Evolutionary conservation across 2,113 vertebrate species (phyloP).

Genomic region (Mustela nigripes): DNA sequence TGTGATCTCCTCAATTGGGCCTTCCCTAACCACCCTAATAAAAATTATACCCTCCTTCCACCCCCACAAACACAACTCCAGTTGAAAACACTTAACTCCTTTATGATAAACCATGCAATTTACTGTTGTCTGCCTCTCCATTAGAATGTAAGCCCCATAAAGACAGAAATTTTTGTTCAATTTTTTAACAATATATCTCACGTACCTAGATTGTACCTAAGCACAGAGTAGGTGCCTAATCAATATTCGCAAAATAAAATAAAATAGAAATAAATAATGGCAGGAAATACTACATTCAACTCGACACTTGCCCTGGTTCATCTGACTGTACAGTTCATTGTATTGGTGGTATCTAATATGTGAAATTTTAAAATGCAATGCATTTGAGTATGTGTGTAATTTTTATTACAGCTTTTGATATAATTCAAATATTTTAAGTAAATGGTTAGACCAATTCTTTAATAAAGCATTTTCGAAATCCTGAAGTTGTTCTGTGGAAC

Average conservation of each 20-base stretch:
- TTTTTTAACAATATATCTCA: not conserved
- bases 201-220: not conserved
- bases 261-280: not conserved
- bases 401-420: not conserved
- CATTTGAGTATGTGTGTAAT: not conserved
- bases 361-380: not conserved
- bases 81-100: not conserved
- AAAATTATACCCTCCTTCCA: not conserved
- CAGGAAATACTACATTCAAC: not conserved
- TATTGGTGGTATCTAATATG: not conserved
- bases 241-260: not conserved
- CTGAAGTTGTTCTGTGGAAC: not conserved
- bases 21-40: not conserved
- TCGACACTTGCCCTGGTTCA: not conserved
- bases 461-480: not conserved
- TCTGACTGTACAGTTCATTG: not conserved
- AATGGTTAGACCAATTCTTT: not conserved
- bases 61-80: not conserved
- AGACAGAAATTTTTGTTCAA: not conserved
- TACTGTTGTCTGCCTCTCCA: not conserved
- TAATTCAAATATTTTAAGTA: not conserved
- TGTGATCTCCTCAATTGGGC: not conserved
- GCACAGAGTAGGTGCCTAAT: not conserved
- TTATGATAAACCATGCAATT: not conserved
- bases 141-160: not conserved